Evolutionary conservation across 1,140 invertebrate species (phyloP), one percentile per base, ranked within the genome.

Genomic region (Brachionus plicatilis): DNA sequence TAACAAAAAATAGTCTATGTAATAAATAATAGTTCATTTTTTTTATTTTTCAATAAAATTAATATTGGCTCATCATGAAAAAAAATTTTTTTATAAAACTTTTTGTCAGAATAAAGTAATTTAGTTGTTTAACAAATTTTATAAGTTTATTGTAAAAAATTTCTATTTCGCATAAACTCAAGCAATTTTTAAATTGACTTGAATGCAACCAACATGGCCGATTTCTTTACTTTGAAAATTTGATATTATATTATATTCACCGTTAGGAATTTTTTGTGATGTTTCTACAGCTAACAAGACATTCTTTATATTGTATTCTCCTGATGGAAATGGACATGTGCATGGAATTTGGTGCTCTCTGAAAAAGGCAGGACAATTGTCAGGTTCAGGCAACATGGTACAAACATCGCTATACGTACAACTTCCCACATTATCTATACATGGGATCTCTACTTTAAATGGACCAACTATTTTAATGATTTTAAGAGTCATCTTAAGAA

Each of bases 331-430:
- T 33, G 83, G 83, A 20, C 83, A 84, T 45, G 41, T 11, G 20
- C 83, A 84, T 41, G 66, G 66, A 60, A 84, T 56, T 27, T 47
- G n/a, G 12, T 84, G 68, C 53, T 75, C 41, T 27, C 41, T 72
- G 24, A 84, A 84, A 75, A 66, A 72, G 8, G 66, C 4, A 14
- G 83, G 83, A 84, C 83, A 84, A 45, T 27, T 50, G 6, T 56
- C 45, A n/a, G 82, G 66, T 11, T 24, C 11, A 24, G 66, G 24
- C 8, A 72, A 24, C 14, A 37, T 37, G 53, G 29, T 17, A 29
- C 83, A 84, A 24, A 84, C 20, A 78, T 84, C 27, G 24, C 43
- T 66, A 45, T 84, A 84, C 6, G 68, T 84, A 65, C 83, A 84
- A 14, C 66, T 75, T 17, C 83, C 83, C 5, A 75, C 20, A 45